Base-by-base conservation (phyloP, 2,113 vertebrate species). In the Entelurus aequoreus region DNA sequence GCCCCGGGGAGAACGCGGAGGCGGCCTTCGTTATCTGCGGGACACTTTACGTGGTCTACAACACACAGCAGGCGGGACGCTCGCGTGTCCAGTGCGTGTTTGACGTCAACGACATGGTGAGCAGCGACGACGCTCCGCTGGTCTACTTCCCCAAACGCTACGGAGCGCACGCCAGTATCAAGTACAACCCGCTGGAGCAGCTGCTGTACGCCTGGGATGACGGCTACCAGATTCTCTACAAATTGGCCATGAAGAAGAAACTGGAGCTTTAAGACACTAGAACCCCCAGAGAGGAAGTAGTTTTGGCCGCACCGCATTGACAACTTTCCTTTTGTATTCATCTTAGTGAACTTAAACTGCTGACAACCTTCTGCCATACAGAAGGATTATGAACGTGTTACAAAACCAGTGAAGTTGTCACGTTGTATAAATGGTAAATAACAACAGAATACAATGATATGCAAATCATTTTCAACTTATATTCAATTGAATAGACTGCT, bases 181-280 rank as follows among this genome's bases (percentile, higher is more conserved):
- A 97, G 86, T 99, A 99, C 79, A 97, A 89, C 77, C 95, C 95
- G 6, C 84, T 70, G 0, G 95, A 98, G 86, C 90, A 93, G 80
- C 92, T 96, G 80, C 87, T 98, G 51, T 98, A 98, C 0, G 96
- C 96, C 70, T 99, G 97, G 97, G 97, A 99, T 0, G 94, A 98
- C 0, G 96, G 97, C 60, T 98, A 98, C 85, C 97, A 99, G 88
- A 93, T 98, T 76, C 89, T 97, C 50, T 99, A 99, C 86, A 96
- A 94, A 82, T 92, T 99, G 59, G 88, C 87, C 80, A 93, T 99
- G 95, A 95, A 93, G 76, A 93, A 90, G 81, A 98, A 96, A 79
- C 73, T 90, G 8, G 90, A 90, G 42, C 78, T 91, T 44, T 92
- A 64, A 85, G 48, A 42, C n/a, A 12, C 10, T 12, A 8, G 48